phyloP scores from a whole-genome alignment of 2,888 invertebrate species.

The Acrobasis repandana region DNA sequence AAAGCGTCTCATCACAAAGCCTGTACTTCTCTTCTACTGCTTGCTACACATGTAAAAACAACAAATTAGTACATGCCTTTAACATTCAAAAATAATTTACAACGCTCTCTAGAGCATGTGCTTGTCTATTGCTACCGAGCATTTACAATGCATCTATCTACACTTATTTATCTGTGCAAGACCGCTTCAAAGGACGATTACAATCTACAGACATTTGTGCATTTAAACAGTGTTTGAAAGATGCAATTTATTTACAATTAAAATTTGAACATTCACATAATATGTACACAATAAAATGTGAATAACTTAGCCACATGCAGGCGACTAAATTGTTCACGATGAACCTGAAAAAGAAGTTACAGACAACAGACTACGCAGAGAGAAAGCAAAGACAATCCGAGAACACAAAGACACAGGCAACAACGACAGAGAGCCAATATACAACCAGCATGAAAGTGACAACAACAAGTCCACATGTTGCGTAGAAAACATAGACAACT shows the following conservation, averaged over 20 bases:
- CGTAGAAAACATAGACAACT: conserved; percentile 51
- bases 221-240: conserved; percentile 25
- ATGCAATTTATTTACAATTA: conserved; percentile 25
- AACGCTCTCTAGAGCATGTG: conserved; percentile 32
- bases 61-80: conserved; percentile 35
- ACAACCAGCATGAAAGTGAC: conserved; percentile 66
- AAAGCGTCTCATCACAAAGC: conserved; percentile 93
- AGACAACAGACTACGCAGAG: conserved; percentile 57
- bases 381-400: conserved; percentile 61
- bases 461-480: conserved; percentile 71
- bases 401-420: conserved; percentile 52
- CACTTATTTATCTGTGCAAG: conserved; percentile 30
- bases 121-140: conserved; percentile 39
- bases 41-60: conserved; percentile 86
- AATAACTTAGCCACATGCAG: conserved; percentile 33
- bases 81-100: conserved; percentile 24
- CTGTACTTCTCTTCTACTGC: conserved; percentile 97
- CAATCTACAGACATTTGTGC: conserved; percentile 26
- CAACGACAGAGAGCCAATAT: conserved; percentile 59
- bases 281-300: conserved; percentile 12
- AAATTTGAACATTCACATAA: conserved; percentile 14
- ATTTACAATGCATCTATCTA: conserved; percentile 50
- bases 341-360: conserved; percentile 34
- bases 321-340: conserved; percentile 30
- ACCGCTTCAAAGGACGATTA: conserved; percentile 28